A percentile compares a stretch with the other conserved stretches of the same genome.
These are phyloP conservation scores for Valencia hispanica DNA, from an alignment of 2,797 vertebrate species.

Conservation along the genomic window DNA sequence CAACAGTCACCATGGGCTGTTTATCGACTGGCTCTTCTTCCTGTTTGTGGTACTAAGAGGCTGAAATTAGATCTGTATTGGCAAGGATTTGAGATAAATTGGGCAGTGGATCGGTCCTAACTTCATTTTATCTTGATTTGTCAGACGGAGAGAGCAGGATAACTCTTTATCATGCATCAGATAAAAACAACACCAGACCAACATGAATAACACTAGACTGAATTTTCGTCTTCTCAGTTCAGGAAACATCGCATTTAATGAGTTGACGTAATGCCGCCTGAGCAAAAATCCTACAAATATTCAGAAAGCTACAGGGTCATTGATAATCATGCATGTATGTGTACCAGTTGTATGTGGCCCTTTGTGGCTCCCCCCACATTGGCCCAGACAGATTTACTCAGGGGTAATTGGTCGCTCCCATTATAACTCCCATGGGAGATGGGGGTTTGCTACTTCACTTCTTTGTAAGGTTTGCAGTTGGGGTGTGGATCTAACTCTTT, in stretches of 20 bases:
- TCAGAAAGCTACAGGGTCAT: not conserved
- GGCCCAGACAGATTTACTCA: conserved; percentile 52
- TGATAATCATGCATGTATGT: not conserved
- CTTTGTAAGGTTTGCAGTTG: conserved; percentile 64
- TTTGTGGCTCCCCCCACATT: conserved; percentile 27
- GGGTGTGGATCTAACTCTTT: conserved; percentile 77
- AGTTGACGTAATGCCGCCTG: not conserved
- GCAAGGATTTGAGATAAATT: conserved; percentile 78
- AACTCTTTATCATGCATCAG: conserved; percentile 41
- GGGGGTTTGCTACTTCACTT: conserved; percentile 56
- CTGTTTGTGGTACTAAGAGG: conserved; percentile 79
- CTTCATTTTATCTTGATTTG: conserved; percentile 61
- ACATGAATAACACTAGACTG: conserved; percentile 18
- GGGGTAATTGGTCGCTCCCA: conserved; percentile 66
- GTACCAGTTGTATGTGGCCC: conserved; percentile 13
- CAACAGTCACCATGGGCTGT: conserved; percentile 65
- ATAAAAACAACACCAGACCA: conserved; percentile 41
- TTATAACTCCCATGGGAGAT: conserved; percentile 70
- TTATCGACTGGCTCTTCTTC: conserved; percentile 76
- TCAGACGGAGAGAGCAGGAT: conserved; percentile 34
- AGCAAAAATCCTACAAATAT: not conserved
- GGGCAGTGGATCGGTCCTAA: conserved; percentile 75
- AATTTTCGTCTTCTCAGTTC: conserved; percentile 11
- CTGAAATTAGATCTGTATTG: conserved; percentile 80
- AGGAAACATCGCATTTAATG: conserved; percentile 11